These are phyloP conservation scores for Garrulus glandarius DNA, from an alignment of 2,797 vertebrate species.

Conservation along the genomic window DNA sequence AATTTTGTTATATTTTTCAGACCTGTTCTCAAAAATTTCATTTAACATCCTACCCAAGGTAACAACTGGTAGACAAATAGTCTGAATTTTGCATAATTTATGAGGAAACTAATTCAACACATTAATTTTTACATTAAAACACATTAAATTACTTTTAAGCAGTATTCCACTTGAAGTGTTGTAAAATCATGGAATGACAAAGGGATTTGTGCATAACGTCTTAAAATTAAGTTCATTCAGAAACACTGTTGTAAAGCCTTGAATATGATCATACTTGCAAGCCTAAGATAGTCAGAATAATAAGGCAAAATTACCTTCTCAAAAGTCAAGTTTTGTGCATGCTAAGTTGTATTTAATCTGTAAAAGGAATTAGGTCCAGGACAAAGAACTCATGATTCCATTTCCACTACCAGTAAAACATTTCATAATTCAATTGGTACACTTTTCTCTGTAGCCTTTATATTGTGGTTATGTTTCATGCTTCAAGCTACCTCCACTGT, in stretches of 20 bases:
- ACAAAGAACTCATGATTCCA: not conserved
- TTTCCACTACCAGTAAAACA: not conserved
- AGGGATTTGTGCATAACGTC: not conserved
- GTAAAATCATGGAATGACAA: not conserved
- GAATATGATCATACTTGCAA: not conserved
- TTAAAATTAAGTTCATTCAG: not conserved
- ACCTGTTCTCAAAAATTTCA: not conserved
- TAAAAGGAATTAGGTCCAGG: not conserved
- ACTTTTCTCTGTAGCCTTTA: not conserved
- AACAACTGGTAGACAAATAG: not conserved
- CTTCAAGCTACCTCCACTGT: not conserved
- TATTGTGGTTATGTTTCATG: not conserved
- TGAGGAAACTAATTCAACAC: not conserved
- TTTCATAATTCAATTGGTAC: not conserved
- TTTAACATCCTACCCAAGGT: not conserved
- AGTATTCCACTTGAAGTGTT: not conserved
- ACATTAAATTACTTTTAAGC: not conserved
- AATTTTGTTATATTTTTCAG: not conserved
- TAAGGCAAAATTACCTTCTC: not conserved
- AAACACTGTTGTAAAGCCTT: not conserved
- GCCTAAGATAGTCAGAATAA: not conserved
- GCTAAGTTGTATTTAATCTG: not conserved
- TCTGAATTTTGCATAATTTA: not conserved
- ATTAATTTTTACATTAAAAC: not conserved
- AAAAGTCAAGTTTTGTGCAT: accelerated